Percentiles rank a stretch among this genome's conserved stretches.
Evolutionary conservation across 2,888 invertebrate genomes (phyloP).

Genomic region (Taphrorychus bicolor): DNA sequence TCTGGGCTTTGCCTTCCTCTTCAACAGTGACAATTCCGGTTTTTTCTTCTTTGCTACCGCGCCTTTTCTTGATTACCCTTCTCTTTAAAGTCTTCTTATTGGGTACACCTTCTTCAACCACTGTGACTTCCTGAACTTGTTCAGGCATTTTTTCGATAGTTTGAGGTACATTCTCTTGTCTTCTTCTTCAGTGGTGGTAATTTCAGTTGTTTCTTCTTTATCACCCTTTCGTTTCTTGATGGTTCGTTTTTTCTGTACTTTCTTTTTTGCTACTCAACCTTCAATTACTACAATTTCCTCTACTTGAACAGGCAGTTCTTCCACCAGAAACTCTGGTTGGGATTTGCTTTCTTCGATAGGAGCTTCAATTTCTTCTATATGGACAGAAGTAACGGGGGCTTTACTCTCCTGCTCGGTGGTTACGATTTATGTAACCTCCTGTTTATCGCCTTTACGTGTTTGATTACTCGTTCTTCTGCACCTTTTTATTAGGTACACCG

Average conservation of each 20-base stretch:
- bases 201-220: constrained; percentile 57
- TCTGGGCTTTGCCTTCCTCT: constrained; percentile 55
- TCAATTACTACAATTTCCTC: constrained; percentile 42
- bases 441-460: constrained; percentile 55
- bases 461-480: constrained; percentile 56
- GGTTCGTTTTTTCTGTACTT: constrained; percentile 52
- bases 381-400: constrained; percentile 53
- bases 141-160: constrained; percentile 48
- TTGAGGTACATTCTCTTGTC: constrained; percentile 44
- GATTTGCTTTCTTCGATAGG: constrained; percentile 45
- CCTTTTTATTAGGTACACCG: constrained; percentile 58
- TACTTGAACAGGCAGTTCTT: constrained; percentile 52
- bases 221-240: constrained; percentile 57
- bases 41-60: constrained; percentile 51
- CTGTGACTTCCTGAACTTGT: constrained; percentile 44
- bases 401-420: constrained; percentile 56
- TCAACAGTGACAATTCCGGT: constrained; percentile 49
- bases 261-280: constrained; percentile 48
- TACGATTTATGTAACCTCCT: constrained; percentile 42
- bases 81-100: constrained; percentile 57
- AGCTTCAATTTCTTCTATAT: constrained; percentile 49
- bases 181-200: constrained; percentile 54
- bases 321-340: constrained; percentile 6
- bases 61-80: constrained; percentile 56
- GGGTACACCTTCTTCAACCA: constrained; percentile 48